Evolutionary conservation across 2,797 vertebrate genomes (phyloP).

Genomic region (Nyctalus aviator): DNA sequence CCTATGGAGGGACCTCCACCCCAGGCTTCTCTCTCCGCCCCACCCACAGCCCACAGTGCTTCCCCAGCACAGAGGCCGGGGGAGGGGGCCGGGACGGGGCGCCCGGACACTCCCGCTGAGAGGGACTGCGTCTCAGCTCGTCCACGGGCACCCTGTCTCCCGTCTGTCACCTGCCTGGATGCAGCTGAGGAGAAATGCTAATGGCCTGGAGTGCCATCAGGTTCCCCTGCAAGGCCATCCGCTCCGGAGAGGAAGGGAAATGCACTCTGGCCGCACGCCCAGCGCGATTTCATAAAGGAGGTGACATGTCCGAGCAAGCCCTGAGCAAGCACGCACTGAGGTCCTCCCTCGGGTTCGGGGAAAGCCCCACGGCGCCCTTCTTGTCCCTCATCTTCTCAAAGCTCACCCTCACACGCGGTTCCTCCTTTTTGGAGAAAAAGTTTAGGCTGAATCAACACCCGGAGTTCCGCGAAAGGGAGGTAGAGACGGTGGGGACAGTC

Average conservation of each 20-base stretch:
- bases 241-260: background rate
- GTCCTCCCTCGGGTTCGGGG: background rate
- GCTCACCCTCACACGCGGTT: background rate
- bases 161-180: background rate
- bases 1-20: background rate
- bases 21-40: background rate
- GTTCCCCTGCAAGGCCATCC: background rate
- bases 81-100: background rate
- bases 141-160: background rate
- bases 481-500: background rate
- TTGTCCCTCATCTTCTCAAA: background rate
- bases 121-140: background rate
- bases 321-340: background rate
- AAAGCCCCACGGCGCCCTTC: constrained; percentile 3
- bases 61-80: background rate
- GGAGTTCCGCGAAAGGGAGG: background rate
- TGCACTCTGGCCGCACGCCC: background rate
- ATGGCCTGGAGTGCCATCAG: background rate
- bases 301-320: background rate
- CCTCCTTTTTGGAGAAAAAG: background rate
- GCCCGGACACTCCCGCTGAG: background rate
- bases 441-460: background rate
- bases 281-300: background rate
- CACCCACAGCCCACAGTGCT: too few species aligned
- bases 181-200: constrained; percentile 26